Evolutionary conservation across 2,113 vertebrate genomes (phyloP).

Genomic region (Eclectus roratus): DNA sequence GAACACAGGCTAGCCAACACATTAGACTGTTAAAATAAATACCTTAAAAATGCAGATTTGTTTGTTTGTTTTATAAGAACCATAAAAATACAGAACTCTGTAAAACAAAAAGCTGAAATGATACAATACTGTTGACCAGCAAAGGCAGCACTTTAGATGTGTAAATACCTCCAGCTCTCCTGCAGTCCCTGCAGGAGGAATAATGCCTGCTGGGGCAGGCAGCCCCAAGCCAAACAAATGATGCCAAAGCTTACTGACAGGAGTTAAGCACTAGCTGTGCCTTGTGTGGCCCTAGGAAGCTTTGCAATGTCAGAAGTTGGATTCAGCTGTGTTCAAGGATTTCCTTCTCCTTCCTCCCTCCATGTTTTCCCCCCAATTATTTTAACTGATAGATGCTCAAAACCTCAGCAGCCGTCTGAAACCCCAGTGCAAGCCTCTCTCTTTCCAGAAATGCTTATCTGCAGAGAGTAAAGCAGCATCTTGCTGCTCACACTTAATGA

Average conservation of each 20-base stretch:
- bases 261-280: background rate
- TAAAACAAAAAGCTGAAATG: background rate
- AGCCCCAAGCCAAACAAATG: background rate
- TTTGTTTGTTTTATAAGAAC: background rate
- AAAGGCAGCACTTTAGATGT: background rate
- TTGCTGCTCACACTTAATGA: rapidly evolving
- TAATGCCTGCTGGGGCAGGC: background rate
- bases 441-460: background rate
- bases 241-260: background rate
- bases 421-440: background rate
- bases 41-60: background rate
- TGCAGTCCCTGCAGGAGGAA: background rate
- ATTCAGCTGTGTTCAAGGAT: background rate
- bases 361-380: background rate
- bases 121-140: background rate
- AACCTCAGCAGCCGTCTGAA: background rate
- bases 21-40: background rate
- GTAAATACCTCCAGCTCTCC: background rate
- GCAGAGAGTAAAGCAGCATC: background rate
- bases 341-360: background rate
- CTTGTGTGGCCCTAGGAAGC: background rate
- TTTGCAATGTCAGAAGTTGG: background rate
- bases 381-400: background rate
- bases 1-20: rapidly evolving
- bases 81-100: background rate